phyloP scores from a whole-genome alignment of 2,113 vertebrate species.

The Prochilodus magdalenae region DNA sequence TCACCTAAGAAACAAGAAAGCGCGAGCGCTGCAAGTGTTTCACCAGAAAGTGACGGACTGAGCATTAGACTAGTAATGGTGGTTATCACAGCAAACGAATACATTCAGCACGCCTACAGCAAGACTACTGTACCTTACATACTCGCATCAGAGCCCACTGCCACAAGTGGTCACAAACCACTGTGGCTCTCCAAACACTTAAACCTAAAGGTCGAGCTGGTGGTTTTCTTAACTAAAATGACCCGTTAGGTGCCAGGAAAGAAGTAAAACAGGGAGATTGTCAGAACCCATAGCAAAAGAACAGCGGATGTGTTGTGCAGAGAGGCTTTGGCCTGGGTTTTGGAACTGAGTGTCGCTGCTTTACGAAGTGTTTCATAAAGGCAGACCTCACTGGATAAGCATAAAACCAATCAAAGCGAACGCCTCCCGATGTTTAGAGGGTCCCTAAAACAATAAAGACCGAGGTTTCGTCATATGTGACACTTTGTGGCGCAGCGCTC shows the following conservation, averaged over 20 bases:
- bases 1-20: not conserved
- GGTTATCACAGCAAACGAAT: not conserved
- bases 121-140: not conserved
- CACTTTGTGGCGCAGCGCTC: constrained; percentile 25
- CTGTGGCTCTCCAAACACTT: not conserved
- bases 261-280: constrained; percentile 27
- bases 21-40: too few relatives aligned
- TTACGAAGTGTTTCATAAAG: constrained; percentile 69
- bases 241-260: constrained; percentile 21
- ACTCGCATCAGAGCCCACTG: not conserved
- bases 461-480: constrained; percentile 39
- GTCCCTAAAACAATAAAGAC: constrained; percentile 13
- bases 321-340: constrained; percentile 46
- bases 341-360: constrained; percentile 39
- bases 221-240: not conserved
- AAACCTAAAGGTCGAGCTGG: not conserved
- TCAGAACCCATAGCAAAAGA: constrained; percentile 36
- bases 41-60: not conserved
- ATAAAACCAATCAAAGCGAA: constrained; percentile 55
- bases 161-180: not conserved
- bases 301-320: not conserved
- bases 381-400: constrained; percentile 53
- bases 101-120: not conserved
- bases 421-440: constrained; percentile 43
- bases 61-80: not conserved